Evolutionary conservation across 2,113 vertebrate species (phyloP).

Genomic region (Tretioscincus oriximinensis): DNA sequence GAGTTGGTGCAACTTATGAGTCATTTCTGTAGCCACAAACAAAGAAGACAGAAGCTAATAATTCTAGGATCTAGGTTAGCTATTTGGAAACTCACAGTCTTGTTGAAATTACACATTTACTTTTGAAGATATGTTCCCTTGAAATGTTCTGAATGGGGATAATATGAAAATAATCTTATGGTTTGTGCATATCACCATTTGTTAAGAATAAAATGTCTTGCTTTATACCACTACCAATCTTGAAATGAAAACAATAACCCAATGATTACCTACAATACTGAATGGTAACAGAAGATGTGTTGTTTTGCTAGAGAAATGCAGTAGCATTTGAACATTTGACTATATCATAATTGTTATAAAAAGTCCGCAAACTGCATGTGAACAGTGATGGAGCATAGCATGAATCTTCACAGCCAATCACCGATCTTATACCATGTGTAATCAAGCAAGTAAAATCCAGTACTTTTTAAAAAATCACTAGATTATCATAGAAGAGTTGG

Average conservation of each 20-base stretch:
- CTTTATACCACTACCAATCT: background rate
- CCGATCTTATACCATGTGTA: background rate
- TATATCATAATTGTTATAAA: too few relatives aligned
- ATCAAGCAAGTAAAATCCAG: background rate
- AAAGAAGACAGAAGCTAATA: background rate
- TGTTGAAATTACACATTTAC: background rate
- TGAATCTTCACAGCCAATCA: too few relatives aligned
- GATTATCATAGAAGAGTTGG: too few relatives aligned
- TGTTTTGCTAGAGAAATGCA: background rate
- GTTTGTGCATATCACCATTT: background rate
- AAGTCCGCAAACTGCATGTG: too few relatives aligned
- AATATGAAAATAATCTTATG: background rate
- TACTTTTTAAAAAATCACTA: background rate
- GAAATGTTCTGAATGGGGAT: background rate
- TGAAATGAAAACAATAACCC: too few relatives aligned
- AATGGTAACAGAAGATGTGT: background rate
- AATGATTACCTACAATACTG: background rate
- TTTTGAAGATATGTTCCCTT: background rate
- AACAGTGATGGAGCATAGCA: too few relatives aligned
- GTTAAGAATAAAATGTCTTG: too few relatives aligned
- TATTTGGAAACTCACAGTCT: background rate
- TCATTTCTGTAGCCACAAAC: background rate
- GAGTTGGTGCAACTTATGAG: background rate
- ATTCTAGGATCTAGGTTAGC: background rate
- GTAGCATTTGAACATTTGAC: background rate